A percentile compares a stretch with the other conserved stretches of the same genome.
phyloP scores from a whole-genome alignment of 1,140 invertebrate genomes.

The Microvelia longipes region DNA sequence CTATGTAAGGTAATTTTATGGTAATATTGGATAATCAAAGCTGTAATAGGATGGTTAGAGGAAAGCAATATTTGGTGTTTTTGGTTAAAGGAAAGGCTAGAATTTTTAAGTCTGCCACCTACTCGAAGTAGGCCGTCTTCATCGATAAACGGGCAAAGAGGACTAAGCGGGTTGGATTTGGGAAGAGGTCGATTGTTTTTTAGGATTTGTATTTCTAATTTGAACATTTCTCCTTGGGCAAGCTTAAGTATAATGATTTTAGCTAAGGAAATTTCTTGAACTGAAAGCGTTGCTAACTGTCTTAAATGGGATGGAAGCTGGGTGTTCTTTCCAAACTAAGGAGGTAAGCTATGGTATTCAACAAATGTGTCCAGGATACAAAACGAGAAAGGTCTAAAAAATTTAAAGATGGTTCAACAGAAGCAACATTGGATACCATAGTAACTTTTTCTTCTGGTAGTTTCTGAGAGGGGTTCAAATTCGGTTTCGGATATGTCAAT shows the following conservation, averaged over 20 bases:
- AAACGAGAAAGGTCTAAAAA: neutral
- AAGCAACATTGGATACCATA: neutral
- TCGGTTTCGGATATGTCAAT: neutral
- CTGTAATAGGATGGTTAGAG: neutral
- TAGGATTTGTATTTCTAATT: neutral
- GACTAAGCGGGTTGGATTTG: neutral
- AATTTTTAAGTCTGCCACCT: neutral
- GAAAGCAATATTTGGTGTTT: neutral
- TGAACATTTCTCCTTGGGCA: neutral
- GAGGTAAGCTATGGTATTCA: neutral
- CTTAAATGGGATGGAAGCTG: neutral
- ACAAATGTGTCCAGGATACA: neutral
- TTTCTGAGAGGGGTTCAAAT: neutral
- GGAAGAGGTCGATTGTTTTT: neutral
- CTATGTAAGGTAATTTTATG: neutral
- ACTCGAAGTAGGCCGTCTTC: neutral
- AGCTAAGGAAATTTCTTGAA: neutral
- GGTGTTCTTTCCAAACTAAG: neutral
- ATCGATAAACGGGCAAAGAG: neutral
- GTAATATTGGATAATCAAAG: neutral
- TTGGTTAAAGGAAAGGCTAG: neutral
- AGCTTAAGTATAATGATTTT: neutral
- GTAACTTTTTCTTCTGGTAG: neutral
- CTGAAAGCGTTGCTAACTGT: neutral
- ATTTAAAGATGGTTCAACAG: neutral